Conservation (phyloP, 2,797 vertebrate species). For the Pangasius mekongensis region DNA sequence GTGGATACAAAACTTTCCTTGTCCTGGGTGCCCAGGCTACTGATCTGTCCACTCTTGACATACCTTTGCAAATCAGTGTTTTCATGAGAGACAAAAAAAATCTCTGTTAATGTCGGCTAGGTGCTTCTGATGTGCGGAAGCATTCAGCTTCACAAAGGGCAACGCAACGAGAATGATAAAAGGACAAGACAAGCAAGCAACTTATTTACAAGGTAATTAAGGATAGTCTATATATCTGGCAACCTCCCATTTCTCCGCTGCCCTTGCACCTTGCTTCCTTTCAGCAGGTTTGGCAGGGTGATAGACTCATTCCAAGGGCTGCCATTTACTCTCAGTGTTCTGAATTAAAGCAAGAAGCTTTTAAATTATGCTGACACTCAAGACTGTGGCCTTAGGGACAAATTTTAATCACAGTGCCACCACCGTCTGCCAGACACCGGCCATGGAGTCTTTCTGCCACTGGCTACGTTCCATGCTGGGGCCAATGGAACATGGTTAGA, state of each 20-base stretch:
- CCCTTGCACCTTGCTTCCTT: constrained; percentile 25
- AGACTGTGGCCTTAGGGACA: constrained; percentile 52
- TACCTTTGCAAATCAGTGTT: background rate
- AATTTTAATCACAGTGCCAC: constrained; percentile 59
- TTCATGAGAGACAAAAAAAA: background rate
- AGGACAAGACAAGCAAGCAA: constrained; percentile 30
- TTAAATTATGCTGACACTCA: constrained; percentile 61
- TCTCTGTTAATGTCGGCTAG: background rate
- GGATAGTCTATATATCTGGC: constrained; percentile 50
- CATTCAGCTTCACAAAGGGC: constrained; percentile 28
- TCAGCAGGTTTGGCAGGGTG: constrained; percentile 48
- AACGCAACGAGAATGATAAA: constrained; percentile 42
- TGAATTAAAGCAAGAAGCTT: constrained; percentile 58
- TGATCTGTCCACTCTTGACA: background rate
- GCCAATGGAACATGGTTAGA: constrained; percentile 7
- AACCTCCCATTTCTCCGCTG: constrained; percentile 42
- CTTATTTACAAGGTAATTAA: constrained; percentile 56
- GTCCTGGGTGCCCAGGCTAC: background rate
- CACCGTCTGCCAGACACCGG: constrained; percentile 51
- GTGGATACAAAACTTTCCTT: background rate
- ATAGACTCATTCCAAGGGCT: constrained; percentile 51
- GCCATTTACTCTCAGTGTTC: constrained; percentile 57
- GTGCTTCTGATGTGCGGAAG: background rate
- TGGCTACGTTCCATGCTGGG: constrained; percentile 33
- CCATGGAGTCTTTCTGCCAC: constrained; percentile 49